Conservation (phyloP, 2,888 invertebrate genomes). For the Pterostichus niger region DNA sequence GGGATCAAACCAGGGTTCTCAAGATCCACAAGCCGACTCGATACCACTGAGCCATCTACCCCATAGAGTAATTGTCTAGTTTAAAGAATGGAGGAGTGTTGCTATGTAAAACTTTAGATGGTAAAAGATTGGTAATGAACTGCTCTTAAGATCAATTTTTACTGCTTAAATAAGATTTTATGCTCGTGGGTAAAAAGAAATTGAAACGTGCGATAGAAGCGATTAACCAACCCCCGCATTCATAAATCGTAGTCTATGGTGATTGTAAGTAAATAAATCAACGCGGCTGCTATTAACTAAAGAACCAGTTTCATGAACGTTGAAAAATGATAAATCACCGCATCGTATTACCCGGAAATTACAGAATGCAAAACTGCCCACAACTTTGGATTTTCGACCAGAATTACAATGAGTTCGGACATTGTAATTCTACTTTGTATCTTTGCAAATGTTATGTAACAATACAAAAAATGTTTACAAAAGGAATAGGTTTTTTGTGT, state of each 20-base stretch:
- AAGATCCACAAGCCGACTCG: too few relatives aligned
- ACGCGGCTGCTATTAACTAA: background rate
- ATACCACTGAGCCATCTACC: too few relatives aligned
- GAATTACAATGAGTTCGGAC: slow-evolving; percentile 2
- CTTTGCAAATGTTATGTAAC: too few relatives aligned
- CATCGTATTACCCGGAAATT: slow-evolving; percentile 25
- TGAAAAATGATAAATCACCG: slow-evolving; percentile 27
- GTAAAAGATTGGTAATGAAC: too few relatives aligned
- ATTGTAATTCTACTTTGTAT: too few relatives aligned
- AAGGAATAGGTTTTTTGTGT: too few relatives aligned
- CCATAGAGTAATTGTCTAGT: too few relatives aligned
- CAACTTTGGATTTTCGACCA: background rate
- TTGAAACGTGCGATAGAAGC: background rate
- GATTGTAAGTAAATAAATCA: slow-evolving; percentile 41
- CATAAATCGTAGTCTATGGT: slow-evolving; percentile 8
- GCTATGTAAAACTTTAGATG: too few relatives aligned
- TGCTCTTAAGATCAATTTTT: background rate
- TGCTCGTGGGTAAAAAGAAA: background rate
- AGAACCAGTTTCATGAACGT: slow-evolving; percentile 19
- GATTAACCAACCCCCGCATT: slow-evolving; percentile 24
- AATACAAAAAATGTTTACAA: too few relatives aligned
- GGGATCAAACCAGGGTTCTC: too few relatives aligned
- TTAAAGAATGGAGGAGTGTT: too few relatives aligned
- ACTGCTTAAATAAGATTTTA: background rate
- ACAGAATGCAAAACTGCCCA: slow-evolving; percentile 35